Evolutionary conservation across 2,888 invertebrate genomes (phyloP).

Genomic region (Resseliella maxima): DNA sequence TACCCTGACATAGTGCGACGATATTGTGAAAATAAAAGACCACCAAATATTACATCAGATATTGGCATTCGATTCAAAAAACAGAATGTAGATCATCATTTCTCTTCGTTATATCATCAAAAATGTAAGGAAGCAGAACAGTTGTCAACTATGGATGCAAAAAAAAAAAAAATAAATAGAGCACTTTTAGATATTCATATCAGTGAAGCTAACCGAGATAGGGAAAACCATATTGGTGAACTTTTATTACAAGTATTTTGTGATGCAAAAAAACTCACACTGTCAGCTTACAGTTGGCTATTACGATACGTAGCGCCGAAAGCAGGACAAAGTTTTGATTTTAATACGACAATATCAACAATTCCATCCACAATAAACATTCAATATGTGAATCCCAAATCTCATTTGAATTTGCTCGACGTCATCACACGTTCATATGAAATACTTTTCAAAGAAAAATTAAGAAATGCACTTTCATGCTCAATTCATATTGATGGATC

Average conservation of each 20-base stretch:
- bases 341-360: background rate
- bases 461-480: background rate
- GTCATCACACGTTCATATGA: background rate
- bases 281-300: constrained; percentile 5
- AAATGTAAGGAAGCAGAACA: background rate
- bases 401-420: background rate
- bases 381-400: background rate
- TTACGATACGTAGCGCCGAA: background rate
- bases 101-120: background rate
- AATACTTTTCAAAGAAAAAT: background rate
- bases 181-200: background rate
- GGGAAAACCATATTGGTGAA: background rate
- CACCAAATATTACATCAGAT: background rate
- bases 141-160: background rate
- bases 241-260: background rate
- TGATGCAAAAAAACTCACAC: constrained; percentile 14
- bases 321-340: background rate
- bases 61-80: background rate
- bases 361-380: background rate
- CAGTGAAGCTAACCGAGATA: background rate
- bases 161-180: background rate
- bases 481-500: constrained; percentile 10
- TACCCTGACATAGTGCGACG: background rate
- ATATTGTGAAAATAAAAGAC: background rate
- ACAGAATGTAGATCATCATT: background rate